These are phyloP conservation scores for Rhodeus uyekii DNA, from an alignment of 2,797 vertebrate genomes.

Conservation along the genomic window DNA sequence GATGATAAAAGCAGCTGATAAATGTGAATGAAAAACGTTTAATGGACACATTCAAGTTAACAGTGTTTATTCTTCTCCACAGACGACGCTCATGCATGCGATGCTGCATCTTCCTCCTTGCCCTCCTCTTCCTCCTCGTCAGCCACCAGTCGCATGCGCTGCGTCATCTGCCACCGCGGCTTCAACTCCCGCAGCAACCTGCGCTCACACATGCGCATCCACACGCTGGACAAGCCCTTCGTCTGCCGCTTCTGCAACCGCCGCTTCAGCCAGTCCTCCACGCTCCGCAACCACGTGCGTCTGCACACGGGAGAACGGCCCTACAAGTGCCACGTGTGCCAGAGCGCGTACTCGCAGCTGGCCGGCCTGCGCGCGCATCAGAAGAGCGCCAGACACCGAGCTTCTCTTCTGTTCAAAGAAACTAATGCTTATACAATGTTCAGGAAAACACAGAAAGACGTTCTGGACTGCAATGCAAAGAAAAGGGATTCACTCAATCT, in stretches of 20 bases:
- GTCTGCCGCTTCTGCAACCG: slow-evolving; percentile 97
- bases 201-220: slow-evolving; percentile 99
- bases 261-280: slow-evolving; percentile 98
- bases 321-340: slow-evolving; percentile 97
- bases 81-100: slow-evolving; percentile 87
- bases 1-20: too few relatives aligned
- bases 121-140: slow-evolving; percentile 51
- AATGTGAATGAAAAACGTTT: too few relatives aligned
- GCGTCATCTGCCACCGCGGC: slow-evolving; percentile 96
- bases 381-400: slow-evolving; percentile 93
- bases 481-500: too few relatives aligned
- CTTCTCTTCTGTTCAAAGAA: too few relatives aligned
- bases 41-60: too few relatives aligned
- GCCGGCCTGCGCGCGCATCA: slow-evolving; percentile 95
- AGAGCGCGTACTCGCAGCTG: slow-evolving; percentile 97
- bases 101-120: slow-evolving; percentile 67
- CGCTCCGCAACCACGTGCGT: slow-evolving; percentile 94
- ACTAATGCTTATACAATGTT: too few relatives aligned
- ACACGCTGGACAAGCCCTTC: slow-evolving; percentile 98
- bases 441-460: too few relatives aligned
- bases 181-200: slow-evolving; percentile 99
- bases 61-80: slow-evolving; percentile 25
- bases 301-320: slow-evolving; percentile 96
- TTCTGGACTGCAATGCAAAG: too few relatives aligned
- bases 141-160: slow-evolving; percentile 87